phyloP scores from a whole-genome alignment of 2,888 invertebrate genomes.

The Nemurella pictetii region DNA sequence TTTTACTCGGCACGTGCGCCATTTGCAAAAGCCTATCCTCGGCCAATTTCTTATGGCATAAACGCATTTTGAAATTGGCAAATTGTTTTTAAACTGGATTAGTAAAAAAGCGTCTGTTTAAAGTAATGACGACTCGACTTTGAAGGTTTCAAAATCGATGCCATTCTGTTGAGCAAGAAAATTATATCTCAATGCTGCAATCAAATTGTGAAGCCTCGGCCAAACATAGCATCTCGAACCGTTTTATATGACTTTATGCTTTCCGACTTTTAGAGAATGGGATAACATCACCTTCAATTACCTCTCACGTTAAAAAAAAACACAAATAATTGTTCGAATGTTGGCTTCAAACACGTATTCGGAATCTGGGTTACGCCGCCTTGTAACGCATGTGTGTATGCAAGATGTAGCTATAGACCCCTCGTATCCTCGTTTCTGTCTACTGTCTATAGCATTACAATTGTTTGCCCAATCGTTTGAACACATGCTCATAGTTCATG shows the following conservation, averaged over 20 bases:
- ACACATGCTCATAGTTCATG: neutral
- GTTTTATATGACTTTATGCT: neutral
- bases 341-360: neutral
- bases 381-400: neutral
- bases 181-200: neutral
- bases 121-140: neutral
- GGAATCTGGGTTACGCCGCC: neutral
- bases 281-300: neutral
- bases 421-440: neutral
- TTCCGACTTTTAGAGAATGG: neutral
- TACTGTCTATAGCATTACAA: neutral
- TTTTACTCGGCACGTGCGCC: neutral
- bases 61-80: neutral
- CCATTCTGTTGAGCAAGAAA: neutral
- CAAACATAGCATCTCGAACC: neutral
- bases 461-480: neutral
- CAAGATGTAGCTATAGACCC: neutral
- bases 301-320: neutral
- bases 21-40: neutral
- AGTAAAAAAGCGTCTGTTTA: neutral
- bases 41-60: neutral
- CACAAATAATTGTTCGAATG: neutral
- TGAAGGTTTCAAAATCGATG: neutral
- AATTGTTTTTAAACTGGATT: neutral
- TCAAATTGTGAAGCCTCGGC: neutral